Evolutionary conservation across 2,113 vertebrate species (phyloP).

Genomic region (Etia nguti): DNA sequence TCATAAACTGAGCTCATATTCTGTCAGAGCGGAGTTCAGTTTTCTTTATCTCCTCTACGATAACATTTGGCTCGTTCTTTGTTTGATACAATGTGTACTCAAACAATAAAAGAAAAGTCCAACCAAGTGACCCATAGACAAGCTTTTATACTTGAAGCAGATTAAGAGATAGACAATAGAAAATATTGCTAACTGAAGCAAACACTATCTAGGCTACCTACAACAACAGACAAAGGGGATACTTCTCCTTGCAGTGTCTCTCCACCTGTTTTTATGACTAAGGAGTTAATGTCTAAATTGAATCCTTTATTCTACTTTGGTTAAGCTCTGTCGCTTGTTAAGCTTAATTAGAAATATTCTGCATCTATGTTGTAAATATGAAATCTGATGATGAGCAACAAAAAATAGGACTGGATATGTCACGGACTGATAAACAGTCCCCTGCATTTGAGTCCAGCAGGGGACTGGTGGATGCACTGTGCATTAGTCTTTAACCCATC

Average conservation of each 20-base stretch:
- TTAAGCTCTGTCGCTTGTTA: background rate
- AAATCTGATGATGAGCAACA: background rate
- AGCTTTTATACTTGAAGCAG: background rate
- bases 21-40: background rate
- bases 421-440: background rate
- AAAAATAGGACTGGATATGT: background rate
- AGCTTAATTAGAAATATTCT: background rate
- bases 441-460: background rate
- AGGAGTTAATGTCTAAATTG: background rate
- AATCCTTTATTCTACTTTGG: background rate
- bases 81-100: background rate
- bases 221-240: background rate
- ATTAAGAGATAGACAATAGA: background rate
- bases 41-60: conserved; percentile 19
- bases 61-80: background rate
- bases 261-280: background rate
- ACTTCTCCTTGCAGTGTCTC: background rate
- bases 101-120: conserved; percentile 20
- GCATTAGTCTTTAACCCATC: background rate
- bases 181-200: background rate
- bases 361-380: background rate
- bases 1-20: background rate
- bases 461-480: background rate
- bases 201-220: background rate
- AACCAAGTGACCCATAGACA: background rate